These are phyloP conservation scores for Campoplex capitator DNA, from an alignment of 2,888 invertebrate species.

Conservation along the genomic window DNA sequence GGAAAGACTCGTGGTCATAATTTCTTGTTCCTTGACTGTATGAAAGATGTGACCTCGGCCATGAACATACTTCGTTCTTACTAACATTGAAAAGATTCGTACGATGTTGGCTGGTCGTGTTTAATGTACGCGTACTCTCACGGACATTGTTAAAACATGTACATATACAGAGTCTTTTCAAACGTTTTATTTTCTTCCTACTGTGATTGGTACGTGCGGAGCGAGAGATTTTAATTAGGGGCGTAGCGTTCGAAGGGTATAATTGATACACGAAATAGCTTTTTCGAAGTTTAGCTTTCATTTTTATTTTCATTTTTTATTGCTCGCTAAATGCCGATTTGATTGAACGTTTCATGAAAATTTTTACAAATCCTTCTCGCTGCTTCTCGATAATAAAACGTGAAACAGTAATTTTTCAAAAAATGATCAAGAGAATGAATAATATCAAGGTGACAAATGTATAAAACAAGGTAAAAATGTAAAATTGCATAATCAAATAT, in stretches of 20 bases:
- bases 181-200: conserved; percentile 1
- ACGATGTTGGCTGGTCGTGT: conserved; percentile 10
- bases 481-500: too few species aligned
- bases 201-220: not conserved
- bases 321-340: not conserved
- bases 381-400: not conserved
- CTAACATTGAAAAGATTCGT: conserved; percentile 3
- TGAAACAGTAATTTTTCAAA: not conserved
- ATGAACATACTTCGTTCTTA: conserved; percentile 23
- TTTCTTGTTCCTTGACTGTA: conserved; percentile 4
- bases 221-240: conserved; percentile 4
- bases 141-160: conserved; percentile 3
- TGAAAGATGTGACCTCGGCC: conserved; percentile 50
- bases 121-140: conserved; percentile 6
- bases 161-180: not conserved
- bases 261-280: conserved; percentile 6
- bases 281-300: not conserved
- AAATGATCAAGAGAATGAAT: not conserved
- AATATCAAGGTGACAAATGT: not conserved
- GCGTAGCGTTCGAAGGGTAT: not conserved
- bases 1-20: not conserved
- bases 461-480: not conserved
- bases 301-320: conserved; percentile 9
- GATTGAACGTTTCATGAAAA: not conserved
- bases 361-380: not conserved